phyloP scores from a whole-genome alignment of 2,113 vertebrate genomes.

The Rhipidura dahli region DNA sequence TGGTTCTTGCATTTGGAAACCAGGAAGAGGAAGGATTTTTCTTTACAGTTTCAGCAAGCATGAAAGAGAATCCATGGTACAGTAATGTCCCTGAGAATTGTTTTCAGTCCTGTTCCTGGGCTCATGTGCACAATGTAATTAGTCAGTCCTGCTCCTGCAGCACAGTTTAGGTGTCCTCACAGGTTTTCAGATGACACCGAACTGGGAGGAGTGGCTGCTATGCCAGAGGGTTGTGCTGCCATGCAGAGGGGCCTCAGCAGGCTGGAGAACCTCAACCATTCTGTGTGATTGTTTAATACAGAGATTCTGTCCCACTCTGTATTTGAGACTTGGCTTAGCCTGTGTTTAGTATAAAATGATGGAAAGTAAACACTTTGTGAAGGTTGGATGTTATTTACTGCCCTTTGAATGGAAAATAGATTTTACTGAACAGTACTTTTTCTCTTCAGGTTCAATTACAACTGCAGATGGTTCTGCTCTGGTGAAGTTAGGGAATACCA shows the following conservation, averaged over 20 bases:
- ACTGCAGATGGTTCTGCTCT: conserved; percentile 94
- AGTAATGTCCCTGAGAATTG: neutral
- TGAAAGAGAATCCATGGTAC: rapidly evolving
- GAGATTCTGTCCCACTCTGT: neutral
- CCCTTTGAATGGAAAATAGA: neutral
- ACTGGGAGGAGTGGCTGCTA: neutral
- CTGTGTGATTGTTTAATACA: neutral
- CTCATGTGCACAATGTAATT: neutral
- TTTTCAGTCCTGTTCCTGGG: neutral
- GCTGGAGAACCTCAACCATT: neutral
- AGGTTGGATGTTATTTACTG: neutral
- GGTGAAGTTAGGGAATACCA: conserved; percentile 94
- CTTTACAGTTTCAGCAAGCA: neutral
- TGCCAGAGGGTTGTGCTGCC: neutral
- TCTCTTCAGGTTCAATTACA: conserved; percentile 86
- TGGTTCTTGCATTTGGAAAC: neutral
- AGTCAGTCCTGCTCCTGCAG: neutral
- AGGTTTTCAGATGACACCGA: neutral
- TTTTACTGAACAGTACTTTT: neutral
- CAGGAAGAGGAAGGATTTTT: neutral
- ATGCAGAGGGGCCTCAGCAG: neutral
- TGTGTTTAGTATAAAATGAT: neutral
- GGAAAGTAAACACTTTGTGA: neutral
- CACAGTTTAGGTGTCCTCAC: neutral
- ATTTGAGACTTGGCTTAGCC: neutral